Evolutionary conservation across 1,140 invertebrate species (phyloP).

Genomic region (Trachymyrmex septentrionalis): DNA sequence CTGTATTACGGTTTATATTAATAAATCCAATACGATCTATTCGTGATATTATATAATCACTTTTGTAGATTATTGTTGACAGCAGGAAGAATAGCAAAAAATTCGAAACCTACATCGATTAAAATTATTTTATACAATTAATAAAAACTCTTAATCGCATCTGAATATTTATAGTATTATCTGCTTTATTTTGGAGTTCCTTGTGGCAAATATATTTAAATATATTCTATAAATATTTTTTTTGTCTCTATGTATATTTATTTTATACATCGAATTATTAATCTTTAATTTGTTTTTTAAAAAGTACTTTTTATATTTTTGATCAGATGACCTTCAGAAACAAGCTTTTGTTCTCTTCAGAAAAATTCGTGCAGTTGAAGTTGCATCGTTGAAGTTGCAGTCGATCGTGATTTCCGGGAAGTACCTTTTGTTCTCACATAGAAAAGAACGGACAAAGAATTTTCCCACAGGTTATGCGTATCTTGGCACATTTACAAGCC

Average conservation of each 20-base stretch:
- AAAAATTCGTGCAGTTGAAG: background rate
- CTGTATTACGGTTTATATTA: background rate
- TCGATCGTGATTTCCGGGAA: background rate
- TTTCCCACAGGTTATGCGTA: background rate
- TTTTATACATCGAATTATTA: background rate
- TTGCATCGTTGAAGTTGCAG: background rate
- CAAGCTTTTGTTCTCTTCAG: background rate
- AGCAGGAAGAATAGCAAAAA: background rate
- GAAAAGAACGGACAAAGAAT: background rate
- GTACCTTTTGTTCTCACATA: background rate
- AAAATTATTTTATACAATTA: conserved; percentile 6
- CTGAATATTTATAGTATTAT: background rate
- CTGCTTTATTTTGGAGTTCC: background rate
- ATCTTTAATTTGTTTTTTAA: background rate
- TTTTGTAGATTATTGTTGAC: background rate
- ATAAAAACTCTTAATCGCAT: background rate
- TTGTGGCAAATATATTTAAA: background rate
- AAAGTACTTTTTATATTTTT: background rate
- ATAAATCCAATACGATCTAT: background rate
- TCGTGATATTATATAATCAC: background rate
- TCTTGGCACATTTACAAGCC: background rate
- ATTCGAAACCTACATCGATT: background rate
- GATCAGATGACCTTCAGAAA: background rate
- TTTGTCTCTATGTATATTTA: background rate
- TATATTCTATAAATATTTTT: background rate